Evolutionary conservation across 2,113 vertebrate genomes (phyloP), one percentile per base, ranked within the genome.

Genomic region (Uria lomvia): DNA sequence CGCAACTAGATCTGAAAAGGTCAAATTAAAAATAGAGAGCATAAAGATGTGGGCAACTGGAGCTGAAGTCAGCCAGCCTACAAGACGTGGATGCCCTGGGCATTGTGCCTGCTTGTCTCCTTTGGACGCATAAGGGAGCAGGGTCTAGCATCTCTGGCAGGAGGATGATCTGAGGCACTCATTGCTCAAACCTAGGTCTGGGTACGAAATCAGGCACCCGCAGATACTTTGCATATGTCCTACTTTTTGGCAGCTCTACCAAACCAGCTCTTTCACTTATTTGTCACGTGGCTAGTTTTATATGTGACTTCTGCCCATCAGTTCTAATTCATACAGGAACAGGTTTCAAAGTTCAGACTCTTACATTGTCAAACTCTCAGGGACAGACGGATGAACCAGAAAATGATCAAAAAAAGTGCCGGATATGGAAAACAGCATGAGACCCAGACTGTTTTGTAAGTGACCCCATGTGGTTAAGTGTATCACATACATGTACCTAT

Each of bases 401-500:
- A 94, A 96, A 86, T 74, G 24, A 94, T 74, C 36, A 79, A 83
- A 86, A 23, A 55, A 77, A 76, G 24, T 30, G 40, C 30, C 66
- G 24, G 59, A 30, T 91, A 86, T 68, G 43, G 68, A 80, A 95
- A 93, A 58, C 63, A 88, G 81, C 80, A 60, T 91, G 87, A 96
- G 62, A 68, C 27, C 43, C 59, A 56, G 76, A 63, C 56, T 66
- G 34, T 68, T 95, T 74, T 84, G 30, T 84, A 89, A 91, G 82
- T 81, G 60, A 95, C 78, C 49, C 36, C 88, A n/a, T 84, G 73
- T 59, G 47, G 68, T 75, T 86, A 86, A 88, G 38, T 73, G 53
- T 49, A 93, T 92, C 56, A 47, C 55, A 92, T 40, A 65, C 8
- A 49, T 43, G 40, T 78, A 60, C 52, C 17, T 73, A 36, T 30